Evolutionary conservation across 2,888 invertebrate species (phyloP).

Genomic region (Amblyjoppa fuscipennis): DNA sequence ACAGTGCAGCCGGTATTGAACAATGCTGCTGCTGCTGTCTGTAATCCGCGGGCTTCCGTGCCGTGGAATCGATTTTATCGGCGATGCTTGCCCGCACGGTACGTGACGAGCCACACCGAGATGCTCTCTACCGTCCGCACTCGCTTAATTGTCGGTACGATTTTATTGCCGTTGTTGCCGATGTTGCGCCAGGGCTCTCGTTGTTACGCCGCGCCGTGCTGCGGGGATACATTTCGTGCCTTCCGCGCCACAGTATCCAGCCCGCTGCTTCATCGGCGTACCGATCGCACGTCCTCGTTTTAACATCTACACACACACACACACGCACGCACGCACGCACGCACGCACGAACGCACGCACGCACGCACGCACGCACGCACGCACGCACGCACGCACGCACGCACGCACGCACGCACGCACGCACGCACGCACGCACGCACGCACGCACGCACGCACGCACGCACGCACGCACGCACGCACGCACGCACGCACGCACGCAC

Average conservation of each 20-base stretch:
- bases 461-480: too few relatives aligned
- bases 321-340: neutral
- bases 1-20: neutral
- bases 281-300: constrained; percentile 52
- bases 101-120: constrained; percentile 49
- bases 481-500: neutral
- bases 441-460: too few relatives aligned
- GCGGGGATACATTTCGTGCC: constrained; percentile 47
- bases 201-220: constrained; percentile 46
- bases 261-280: constrained; percentile 30
- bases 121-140: neutral
- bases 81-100: constrained; percentile 23
- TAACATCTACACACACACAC: neutral
- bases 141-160: constrained; percentile 59
- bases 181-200: constrained; percentile 44
- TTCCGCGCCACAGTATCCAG: constrained; percentile 23
- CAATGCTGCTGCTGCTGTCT: neutral
- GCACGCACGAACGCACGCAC: too few relatives aligned
- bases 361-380: too few relatives aligned
- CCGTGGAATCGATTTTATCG: constrained; percentile 47
- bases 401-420: too few relatives aligned
- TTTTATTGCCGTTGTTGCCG: constrained; percentile 49
- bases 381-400: too few relatives aligned
- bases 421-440: too few relatives aligned
- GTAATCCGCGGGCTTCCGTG: constrained; percentile 35